phyloP scores from a whole-genome alignment of 2,888 invertebrate genomes.

The Aelia acuminata region DNA sequence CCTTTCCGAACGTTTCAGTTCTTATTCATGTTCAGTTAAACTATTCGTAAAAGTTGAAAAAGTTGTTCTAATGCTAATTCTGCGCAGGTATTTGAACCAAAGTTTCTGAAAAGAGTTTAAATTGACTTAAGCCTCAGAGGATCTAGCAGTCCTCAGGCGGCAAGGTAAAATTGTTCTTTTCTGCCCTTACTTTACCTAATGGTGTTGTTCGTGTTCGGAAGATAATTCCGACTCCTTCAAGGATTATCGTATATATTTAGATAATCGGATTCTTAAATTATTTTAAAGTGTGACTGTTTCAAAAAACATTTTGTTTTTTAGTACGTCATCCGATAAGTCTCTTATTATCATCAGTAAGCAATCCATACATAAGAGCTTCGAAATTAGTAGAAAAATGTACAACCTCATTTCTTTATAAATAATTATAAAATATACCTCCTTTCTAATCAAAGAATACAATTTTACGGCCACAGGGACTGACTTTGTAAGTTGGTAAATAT shows the following conservation, averaged over 20 bases:
- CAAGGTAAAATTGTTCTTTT: not conserved
- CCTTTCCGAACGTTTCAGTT: not conserved
- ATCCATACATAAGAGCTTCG: no score
- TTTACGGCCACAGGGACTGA: no score
- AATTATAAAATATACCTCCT: no score
- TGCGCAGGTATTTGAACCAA: not conserved
- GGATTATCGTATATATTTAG: not conserved
- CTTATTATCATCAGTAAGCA: no score
- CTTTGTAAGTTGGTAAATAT: no score
- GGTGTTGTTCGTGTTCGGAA: not conserved
- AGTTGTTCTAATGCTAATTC: not conserved
- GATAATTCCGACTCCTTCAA: not conserved
- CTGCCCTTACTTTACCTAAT: not conserved
- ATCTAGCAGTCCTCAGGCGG: constrained; percentile 17
- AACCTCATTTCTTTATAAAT: no score
- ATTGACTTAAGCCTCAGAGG: constrained; percentile 11
- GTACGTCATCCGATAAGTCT: no score
- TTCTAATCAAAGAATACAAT: no score
- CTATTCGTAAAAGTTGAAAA: not conserved
- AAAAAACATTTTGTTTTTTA: no score
- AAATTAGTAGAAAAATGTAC: no score
- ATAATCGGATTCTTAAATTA: not conserved
- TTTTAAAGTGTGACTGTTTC: no score
- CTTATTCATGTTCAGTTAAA: not conserved
- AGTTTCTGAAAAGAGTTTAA: constrained; percentile 27